phyloP scores from a whole-genome alignment of 2,888 invertebrate genomes.

The Arrhopalites spinosus region DNA sequence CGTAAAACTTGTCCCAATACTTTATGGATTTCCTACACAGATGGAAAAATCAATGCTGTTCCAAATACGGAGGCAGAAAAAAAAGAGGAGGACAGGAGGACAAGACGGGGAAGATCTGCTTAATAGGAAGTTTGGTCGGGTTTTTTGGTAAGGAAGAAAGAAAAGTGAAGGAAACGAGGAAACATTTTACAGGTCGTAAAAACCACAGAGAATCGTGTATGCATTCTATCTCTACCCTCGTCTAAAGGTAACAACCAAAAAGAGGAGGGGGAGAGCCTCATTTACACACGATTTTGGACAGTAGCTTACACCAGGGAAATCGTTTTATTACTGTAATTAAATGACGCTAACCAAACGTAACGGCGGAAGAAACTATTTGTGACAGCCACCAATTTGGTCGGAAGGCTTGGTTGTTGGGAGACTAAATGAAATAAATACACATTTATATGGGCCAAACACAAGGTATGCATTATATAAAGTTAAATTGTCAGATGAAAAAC shows the following conservation, averaged over 20 bases:
- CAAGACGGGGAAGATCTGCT: background rate
- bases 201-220: conserved; percentile 10
- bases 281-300: background rate
- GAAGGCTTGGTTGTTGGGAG: too few species aligned
- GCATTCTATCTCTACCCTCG: background rate
- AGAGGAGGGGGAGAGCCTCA: background rate
- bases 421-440: too few species aligned
- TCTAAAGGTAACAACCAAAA: background rate
- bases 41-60: conserved; percentile 25
- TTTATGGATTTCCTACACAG: conserved; percentile 12
- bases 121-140: background rate
- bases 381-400: background rate
- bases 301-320: conserved; percentile 13
- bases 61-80: background rate
- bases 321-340: conserved; percentile 27
- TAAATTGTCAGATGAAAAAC: too few species aligned
- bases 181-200: conserved; percentile 30
- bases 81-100: background rate
- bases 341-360: conserved; percentile 12
- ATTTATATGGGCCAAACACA: too few species aligned
- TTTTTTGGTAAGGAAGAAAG: background rate
- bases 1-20: conserved; percentile 25
- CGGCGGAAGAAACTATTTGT: conserved; percentile 10
- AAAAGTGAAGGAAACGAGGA: conserved; percentile 19
- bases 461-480: too few species aligned